A percentile compares a stretch with the other conserved stretches of the same genome.
Conservation (phyloP, 2,797 vertebrate genomes). For the Echiichthys vipera region DNA sequence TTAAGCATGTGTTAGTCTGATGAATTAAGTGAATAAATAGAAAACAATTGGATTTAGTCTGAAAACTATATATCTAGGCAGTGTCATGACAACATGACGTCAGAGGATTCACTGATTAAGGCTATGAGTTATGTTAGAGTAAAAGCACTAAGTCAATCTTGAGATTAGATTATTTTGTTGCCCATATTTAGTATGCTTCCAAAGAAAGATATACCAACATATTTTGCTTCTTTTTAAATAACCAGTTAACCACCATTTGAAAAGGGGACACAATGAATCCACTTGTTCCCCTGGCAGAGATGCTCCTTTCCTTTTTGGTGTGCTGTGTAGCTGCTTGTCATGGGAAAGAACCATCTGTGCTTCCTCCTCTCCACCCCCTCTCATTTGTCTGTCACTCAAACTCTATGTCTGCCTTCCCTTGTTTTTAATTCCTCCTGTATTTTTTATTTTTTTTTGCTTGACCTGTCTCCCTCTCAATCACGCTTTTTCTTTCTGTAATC, state of each 20-base stretch:
- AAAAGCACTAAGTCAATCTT: background rate
- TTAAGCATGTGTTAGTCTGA: no score
- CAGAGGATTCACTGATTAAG: background rate
- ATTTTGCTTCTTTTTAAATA: no score
- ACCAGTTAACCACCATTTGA: no score
- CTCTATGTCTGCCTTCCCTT: background rate
- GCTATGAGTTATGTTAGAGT: background rate
- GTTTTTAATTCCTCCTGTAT: constrained; percentile 21
- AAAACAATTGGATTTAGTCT: no score
- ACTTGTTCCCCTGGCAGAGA: background rate
- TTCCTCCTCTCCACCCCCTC: background rate
- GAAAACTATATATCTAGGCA: background rate
- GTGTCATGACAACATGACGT: background rate
- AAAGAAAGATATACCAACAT: background rate
- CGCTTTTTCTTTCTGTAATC: background rate
- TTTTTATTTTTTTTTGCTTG: constrained; percentile 14
- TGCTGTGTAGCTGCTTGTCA: constrained; percentile 14
- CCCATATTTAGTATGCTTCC: background rate
- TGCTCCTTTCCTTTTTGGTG: background rate
- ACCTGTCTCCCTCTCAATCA: constrained; percentile 15
- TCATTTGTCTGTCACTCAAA: constrained; percentile 2
- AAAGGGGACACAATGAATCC: constrained; percentile 2
- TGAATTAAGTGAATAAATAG: no score
- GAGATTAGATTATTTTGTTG: background rate
- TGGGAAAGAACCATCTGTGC: constrained; percentile 14